Conservation (phyloP, 2,888 invertebrate genomes). For the Desoria tigrina region DNA sequence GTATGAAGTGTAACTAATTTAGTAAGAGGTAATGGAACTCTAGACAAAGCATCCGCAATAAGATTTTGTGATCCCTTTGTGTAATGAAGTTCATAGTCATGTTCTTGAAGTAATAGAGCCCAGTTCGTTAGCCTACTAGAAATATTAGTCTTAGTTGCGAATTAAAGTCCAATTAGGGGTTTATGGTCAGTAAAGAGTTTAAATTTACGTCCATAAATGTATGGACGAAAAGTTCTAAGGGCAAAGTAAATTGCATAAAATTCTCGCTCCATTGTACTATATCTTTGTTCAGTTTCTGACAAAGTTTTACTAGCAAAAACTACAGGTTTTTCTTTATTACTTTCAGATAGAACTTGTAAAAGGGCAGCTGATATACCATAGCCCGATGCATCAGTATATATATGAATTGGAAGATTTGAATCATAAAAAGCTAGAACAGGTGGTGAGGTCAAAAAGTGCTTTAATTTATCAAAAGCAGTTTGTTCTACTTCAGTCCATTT, state of each 20-base stretch:
- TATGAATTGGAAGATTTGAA: not conserved
- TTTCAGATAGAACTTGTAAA: slow-evolving; percentile 5
- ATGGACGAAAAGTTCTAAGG: slow-evolving; percentile 10
- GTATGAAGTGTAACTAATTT: not conserved
- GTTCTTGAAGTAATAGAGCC: slow-evolving; percentile 13
- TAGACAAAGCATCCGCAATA: not conserved
- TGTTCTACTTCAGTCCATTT: not conserved
- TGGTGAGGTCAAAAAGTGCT: not conserved
- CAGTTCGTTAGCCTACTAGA: slow-evolving; percentile 9
- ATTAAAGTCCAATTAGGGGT: slow-evolving; percentile 13
- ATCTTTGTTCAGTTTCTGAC: not conserved
- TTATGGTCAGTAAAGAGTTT: slow-evolving; percentile 16
- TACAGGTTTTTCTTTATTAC: slow-evolving; percentile 3
- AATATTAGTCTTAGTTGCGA: slow-evolving; percentile 13
- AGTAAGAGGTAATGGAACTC: not conserved
- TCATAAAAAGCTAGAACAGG: slow-evolving; percentile 8
- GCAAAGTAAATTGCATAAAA: slow-evolving; percentile 16
- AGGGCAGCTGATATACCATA: slow-evolving; percentile 8
- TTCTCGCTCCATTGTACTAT: slow-evolving; percentile 12
- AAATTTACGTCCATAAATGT: slow-evolving; percentile 22
- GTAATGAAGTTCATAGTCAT: not conserved
- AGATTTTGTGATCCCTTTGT: not conserved
- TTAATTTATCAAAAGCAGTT: slow-evolving; percentile 9
- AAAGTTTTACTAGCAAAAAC: slow-evolving; percentile 11
- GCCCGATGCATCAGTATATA: slow-evolving; percentile 10